phyloP scores from a whole-genome alignment of 2,888 invertebrate species.

The Phasia obesa region DNA sequence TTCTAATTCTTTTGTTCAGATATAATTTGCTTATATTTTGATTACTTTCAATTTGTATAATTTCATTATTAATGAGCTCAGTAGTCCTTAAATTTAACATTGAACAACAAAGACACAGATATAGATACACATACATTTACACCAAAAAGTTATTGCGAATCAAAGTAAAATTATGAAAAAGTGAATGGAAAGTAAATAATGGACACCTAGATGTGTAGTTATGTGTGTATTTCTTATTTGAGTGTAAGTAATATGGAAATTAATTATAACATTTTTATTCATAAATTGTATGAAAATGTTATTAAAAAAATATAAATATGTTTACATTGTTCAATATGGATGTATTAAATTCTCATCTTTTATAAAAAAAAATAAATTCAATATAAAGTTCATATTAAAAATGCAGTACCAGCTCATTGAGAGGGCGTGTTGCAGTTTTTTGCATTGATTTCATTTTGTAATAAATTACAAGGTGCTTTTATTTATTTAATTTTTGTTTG shows the following conservation, averaged over 20 bases:
- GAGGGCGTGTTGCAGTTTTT: slow-evolving; percentile 20
- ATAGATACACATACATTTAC: neutral
- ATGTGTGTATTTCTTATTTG: neutral
- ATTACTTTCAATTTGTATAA: neutral
- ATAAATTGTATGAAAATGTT: neutral
- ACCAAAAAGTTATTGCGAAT: neutral
- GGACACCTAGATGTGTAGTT: too few relatives aligned
- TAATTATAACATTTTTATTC: neutral
- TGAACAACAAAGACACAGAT: neutral
- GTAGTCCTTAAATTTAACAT: neutral
- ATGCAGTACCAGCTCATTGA: slow-evolving; percentile 6
- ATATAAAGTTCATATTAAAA: slow-evolving; percentile 28
- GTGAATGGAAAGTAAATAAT: slow-evolving; percentile 13
- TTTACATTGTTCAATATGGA: neutral
- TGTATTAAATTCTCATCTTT: neutral
- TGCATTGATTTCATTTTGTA: slow-evolving; percentile 23
- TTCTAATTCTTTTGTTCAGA: too few relatives aligned
- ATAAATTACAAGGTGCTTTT: slow-evolving; percentile 36
- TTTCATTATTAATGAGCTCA: neutral
- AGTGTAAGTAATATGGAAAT: neutral
- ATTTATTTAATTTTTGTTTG: slow-evolving; percentile 8
- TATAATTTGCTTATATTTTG: neutral
- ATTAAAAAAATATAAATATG: slow-evolving; percentile 5
- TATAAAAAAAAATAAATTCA: slow-evolving; percentile 15
- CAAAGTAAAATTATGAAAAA: slow-evolving; percentile 22